Evolutionary conservation across 2,113 vertebrate species (phyloP).

Genomic region (Scomber colias): DNA sequence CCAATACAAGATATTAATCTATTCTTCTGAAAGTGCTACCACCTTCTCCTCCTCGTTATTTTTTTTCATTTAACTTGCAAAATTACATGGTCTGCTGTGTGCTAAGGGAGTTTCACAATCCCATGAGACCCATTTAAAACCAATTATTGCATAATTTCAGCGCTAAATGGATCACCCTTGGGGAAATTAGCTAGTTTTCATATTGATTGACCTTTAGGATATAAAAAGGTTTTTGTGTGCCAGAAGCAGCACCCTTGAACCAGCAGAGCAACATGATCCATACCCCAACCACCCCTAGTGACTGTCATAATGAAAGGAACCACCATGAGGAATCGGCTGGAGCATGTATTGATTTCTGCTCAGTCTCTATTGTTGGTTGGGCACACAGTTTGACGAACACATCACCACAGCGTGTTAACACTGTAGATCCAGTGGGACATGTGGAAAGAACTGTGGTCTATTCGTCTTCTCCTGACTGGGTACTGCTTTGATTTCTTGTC

Average conservation of each 20-base stretch:
- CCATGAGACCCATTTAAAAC: constrained; percentile 25
- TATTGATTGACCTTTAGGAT: constrained; percentile 60
- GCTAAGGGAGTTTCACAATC: background rate
- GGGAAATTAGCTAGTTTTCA: constrained; percentile 16
- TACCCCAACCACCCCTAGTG: constrained; percentile 36
- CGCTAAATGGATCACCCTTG: constrained; percentile 1
- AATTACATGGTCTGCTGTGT: background rate
- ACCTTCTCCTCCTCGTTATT: constrained; percentile 1
- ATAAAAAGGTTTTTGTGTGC: constrained; percentile 21
- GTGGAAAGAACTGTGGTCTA: constrained; percentile 18
- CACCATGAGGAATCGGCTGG: constrained; percentile 14
- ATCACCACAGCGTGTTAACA: constrained; percentile 37
- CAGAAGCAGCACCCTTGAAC: constrained; percentile 30
- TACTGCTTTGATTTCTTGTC: constrained; percentile 44
- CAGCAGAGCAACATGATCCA: constrained; percentile 40
- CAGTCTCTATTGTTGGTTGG: constrained; percentile 42
- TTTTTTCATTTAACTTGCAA: constrained; percentile 14
- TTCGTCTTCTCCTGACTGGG: constrained; percentile 38
- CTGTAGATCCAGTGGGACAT: constrained; percentile 33
- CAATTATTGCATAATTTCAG: constrained; percentile 47
- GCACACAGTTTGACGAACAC: constrained; percentile 42
- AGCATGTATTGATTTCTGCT: constrained; percentile 63
- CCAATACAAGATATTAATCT: background rate
- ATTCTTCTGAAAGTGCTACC: background rate
- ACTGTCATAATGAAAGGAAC: constrained; percentile 52